These are phyloP conservation scores for Acanthosepion pharaonis DNA, from an alignment of 2,888 invertebrate species.

Conservation along the genomic window DNA sequence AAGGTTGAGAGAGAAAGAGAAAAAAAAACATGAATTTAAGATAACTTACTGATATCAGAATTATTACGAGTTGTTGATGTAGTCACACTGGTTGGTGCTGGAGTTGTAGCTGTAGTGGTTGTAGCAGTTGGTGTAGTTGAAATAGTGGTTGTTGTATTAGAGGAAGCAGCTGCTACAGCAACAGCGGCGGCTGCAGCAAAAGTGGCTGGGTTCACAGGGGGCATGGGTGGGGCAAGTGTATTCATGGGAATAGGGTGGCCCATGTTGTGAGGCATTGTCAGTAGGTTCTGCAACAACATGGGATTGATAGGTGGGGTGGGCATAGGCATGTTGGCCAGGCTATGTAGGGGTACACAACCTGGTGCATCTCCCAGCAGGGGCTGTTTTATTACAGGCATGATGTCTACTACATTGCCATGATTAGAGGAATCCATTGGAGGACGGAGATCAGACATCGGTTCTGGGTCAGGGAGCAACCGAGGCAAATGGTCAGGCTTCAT, in stretches of 20 bases:
- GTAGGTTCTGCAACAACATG: neutral
- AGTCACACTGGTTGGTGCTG: neutral
- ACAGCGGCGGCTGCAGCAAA: neutral
- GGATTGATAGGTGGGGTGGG: neutral
- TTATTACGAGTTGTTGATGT: neutral
- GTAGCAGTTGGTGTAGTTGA: neutral
- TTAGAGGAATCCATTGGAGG: conserved; percentile 21
- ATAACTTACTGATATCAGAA: conserved; percentile 35
- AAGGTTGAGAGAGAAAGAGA: neutral
- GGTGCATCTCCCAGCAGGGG: conserved; percentile 34
- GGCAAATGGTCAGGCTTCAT: conserved; percentile 37
- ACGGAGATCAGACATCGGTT: conserved; percentile 41
- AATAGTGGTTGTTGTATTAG: neutral
- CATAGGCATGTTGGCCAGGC: neutral
- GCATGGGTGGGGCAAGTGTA: neutral
- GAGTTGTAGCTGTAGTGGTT: neutral
- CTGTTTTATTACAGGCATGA: conserved; percentile 37
- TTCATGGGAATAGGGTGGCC: neutral
- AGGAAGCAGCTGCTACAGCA: neutral
- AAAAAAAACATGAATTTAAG: too few relatives aligned
- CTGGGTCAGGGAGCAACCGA: conserved; percentile 40
- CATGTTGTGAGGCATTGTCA: neutral
- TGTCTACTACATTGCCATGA: neutral
- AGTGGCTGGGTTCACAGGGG: neutral
- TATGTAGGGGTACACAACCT: conserved; percentile 25